A percentile compares a stretch with the other conserved stretches of the same genome.
phyloP scores from a whole-genome alignment of 2,797 vertebrate species.

The Allobates femoralis region DNA sequence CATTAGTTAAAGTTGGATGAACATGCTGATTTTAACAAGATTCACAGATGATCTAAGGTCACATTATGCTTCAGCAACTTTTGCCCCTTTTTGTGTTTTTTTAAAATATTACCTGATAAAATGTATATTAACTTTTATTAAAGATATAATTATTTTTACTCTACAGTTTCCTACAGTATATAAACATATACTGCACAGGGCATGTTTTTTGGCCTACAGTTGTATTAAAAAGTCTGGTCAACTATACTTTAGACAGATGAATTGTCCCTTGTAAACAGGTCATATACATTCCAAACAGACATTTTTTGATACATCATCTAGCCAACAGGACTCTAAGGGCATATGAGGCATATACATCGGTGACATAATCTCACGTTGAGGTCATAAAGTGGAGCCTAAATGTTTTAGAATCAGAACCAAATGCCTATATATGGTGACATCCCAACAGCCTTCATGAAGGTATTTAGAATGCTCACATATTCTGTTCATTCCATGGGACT shows the following conservation, averaged over 20 bases:
- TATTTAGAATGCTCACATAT: too few relatives aligned
- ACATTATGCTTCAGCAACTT: background rate
- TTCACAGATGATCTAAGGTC: background rate
- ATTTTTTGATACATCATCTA: too few relatives aligned
- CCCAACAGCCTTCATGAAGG: background rate
- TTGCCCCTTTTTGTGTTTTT: too few relatives aligned
- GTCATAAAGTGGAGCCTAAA: background rate
- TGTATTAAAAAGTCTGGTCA: background rate
- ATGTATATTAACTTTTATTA: too few relatives aligned
- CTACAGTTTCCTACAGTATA: background rate
- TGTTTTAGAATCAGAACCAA: background rate
- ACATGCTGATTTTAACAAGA: background rate
- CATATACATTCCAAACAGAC: too few relatives aligned
- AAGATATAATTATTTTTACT: too few relatives aligned
- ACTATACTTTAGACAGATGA: background rate
- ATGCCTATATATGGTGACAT: background rate
- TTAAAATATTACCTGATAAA: too few relatives aligned
- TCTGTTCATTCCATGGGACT: too few relatives aligned
- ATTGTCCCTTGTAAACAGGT: too few relatives aligned
- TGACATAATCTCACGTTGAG: too few relatives aligned
- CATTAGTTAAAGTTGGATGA: background rate
- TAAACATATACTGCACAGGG: background rate
- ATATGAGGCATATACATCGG: too few relatives aligned
- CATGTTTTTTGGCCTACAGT: background rate
- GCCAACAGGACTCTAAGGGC: too few relatives aligned